These are phyloP conservation scores for Dichetophora obliterata DNA, from an alignment of 2,888 invertebrate species.

Conservation along the genomic window DNA sequence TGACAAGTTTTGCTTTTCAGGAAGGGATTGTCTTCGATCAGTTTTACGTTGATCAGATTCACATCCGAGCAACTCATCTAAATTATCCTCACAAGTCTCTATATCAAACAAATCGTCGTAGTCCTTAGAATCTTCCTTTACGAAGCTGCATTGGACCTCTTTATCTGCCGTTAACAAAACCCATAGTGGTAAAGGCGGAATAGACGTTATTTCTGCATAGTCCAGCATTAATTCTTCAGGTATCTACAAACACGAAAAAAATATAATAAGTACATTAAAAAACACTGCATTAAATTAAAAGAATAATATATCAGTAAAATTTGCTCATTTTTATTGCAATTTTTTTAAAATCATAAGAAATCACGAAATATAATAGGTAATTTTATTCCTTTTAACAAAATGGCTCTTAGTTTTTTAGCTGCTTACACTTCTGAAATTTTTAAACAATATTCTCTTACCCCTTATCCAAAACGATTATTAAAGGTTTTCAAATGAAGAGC, in stretches of 20 bases:
- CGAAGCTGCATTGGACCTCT: conserved; percentile 72
- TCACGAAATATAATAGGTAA: too few species aligned
- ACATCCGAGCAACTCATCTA: conserved; percentile 84
- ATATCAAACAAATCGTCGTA: conserved; percentile 93
- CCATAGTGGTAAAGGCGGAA: conserved; percentile 97
- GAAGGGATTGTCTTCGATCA: conserved; percentile 77
- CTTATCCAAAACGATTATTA: too few species aligned
- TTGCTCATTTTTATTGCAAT: too few species aligned
- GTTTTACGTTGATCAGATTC: conserved; percentile 77
- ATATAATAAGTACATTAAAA: not conserved
- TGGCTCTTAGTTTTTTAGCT: too few species aligned
- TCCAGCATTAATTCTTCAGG: conserved; percentile 91
- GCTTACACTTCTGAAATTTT: too few species aligned
- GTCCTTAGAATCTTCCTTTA: conserved; percentile 72
- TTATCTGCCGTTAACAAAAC: conserved; percentile 95
- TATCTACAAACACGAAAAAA: conserved; percentile 70
- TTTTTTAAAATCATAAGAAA: too few species aligned
- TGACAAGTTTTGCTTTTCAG: conserved; percentile 81
- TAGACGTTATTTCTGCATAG: conserved; percentile 97
- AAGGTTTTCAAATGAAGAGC: too few species aligned
- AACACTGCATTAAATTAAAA: not conserved
- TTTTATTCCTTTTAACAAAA: too few species aligned
- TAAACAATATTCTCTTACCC: too few species aligned
- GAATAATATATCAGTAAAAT: too few species aligned
- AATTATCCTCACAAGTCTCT: conserved; percentile 83